Evolutionary conservation across 2,797 vertebrate genomes (phyloP), one percentile per base, ranked within the genome.

Genomic region (Leuciscus waleckii): DNA sequence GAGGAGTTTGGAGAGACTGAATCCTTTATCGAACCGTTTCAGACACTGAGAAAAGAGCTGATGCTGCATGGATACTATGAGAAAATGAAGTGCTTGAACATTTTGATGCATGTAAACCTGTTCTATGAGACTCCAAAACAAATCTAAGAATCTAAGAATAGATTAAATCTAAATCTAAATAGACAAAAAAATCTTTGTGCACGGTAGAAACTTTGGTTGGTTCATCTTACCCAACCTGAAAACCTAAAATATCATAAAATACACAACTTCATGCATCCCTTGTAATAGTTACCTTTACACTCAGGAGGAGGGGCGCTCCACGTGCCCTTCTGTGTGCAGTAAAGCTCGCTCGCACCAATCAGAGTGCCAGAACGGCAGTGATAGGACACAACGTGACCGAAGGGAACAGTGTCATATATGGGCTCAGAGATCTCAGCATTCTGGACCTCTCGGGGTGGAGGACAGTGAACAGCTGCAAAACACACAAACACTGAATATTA

Each of bases 301-400:
- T 23, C 6, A 2, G 95, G 94, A 37, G 91, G 83, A 1, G 90
- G 70, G 2, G 85, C 1, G 13, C 89, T 95, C 95, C 95, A 96
- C 0, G 80, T 95, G 37, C 94, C 94, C 0, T 92, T 17, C 61
- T 89, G 1, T 0, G 92, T 94, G 74, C 95, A 95, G 90, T 90
- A 82, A 1, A 96, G 90, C 8, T 91, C 83, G 1, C 5, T 76
- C 0, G n/a, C 1, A n/a, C 95, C 95, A 13, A 81, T 39, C 3
- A 95, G 86, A 1, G 71, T 74, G 16, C 94, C 94, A 1, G 0
- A 10, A 0, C 0, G 87, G 70, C 95, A 95, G 1, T 0, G 63
- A 76, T 95, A 95, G 9, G 1, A 13, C 13, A 94, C 21, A n/a
- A 82, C 85, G 6, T 6, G 87, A 68, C 79, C 78, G 89, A 91